Evolutionary conservation across 2,113 vertebrate genomes (phyloP).

Genomic region (Chrysochloris asiatica): DNA sequence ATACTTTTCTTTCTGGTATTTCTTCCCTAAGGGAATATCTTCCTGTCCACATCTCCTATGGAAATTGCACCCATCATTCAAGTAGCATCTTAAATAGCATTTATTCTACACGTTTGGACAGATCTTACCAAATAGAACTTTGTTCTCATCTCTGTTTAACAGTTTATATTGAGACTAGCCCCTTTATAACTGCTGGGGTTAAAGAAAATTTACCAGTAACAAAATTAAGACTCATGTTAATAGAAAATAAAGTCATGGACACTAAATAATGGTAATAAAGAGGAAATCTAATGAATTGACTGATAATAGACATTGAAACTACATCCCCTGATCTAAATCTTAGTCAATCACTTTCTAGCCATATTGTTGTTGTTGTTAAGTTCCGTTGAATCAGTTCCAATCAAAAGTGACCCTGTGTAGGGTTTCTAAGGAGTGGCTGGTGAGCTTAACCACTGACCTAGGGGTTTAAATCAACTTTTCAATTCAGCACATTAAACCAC

Average conservation of each 20-base stretch:
- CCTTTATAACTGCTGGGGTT: not conserved
- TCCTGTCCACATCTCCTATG: not conserved
- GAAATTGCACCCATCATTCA: not conserved
- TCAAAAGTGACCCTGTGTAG: no score
- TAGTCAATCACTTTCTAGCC: no score
- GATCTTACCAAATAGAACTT: not conserved
- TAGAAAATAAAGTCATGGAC: not conserved
- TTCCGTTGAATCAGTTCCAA: no score
- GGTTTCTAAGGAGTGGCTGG: no score
- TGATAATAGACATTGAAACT: not conserved
- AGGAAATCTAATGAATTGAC: not conserved
- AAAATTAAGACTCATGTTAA: slow-evolving; percentile 1
- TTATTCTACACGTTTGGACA: not conserved
- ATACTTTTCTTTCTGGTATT: not conserved
- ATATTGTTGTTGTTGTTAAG: no score
- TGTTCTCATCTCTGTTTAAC: not conserved
- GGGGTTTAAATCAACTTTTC: no score
- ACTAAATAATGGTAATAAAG: not conserved
- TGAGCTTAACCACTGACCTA: no score
- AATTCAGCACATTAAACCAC: no score
- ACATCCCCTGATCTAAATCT: not conserved
- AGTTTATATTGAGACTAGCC: no score
- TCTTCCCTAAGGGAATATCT: not conserved
- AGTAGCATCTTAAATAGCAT: not conserved
- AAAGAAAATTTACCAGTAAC: not conserved